These are phyloP conservation scores for Lithosia quadra DNA, from an alignment of 2,888 invertebrate genomes.

Conservation along the genomic window DNA sequence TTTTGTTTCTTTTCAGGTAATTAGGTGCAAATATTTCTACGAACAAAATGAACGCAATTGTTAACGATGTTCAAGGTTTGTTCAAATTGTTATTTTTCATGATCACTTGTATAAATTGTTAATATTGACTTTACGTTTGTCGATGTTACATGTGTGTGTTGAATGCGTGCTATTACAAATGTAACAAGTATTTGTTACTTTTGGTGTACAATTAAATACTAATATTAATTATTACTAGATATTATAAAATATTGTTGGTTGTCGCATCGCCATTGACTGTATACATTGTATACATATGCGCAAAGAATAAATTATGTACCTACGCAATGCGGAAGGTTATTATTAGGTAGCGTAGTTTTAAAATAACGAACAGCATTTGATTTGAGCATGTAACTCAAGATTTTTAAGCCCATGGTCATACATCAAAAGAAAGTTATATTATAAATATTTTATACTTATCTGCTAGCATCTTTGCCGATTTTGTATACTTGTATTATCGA, in stretches of 20 bases:
- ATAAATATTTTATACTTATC: no score
- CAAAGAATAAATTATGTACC: slow-evolving; percentile 2
- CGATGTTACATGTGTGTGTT: slow-evolving; percentile 12
- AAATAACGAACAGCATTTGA: background rate
- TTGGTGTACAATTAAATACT: background rate
- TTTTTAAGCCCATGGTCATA: background rate
- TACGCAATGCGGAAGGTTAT: slow-evolving; percentile 3
- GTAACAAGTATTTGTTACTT: background rate
- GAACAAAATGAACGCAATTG: slow-evolving; percentile 40
- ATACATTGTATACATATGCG: no score
- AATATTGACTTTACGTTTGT: slow-evolving; percentile 49
- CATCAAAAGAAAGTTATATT: background rate
- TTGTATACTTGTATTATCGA: no score
- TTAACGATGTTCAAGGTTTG: slow-evolving; percentile 62
- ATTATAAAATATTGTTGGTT: background rate
- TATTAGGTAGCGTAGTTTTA: background rate
- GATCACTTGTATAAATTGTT: slow-evolving; percentile 69
- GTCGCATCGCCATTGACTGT: background rate
- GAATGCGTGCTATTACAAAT: slow-evolving; percentile 7
- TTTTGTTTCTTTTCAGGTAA: slow-evolving; percentile 73
- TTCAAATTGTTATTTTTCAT: slow-evolving; percentile 50
- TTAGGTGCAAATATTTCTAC: slow-evolving; percentile 48
- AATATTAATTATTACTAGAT: background rate
- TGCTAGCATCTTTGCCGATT: no score
- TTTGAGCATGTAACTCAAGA: no score